A percentile compares a stretch with the other conserved stretches of the same genome.
Evolutionary conservation across 2,113 vertebrate genomes (phyloP).

Genomic region (Pimephales promelas): DNA sequence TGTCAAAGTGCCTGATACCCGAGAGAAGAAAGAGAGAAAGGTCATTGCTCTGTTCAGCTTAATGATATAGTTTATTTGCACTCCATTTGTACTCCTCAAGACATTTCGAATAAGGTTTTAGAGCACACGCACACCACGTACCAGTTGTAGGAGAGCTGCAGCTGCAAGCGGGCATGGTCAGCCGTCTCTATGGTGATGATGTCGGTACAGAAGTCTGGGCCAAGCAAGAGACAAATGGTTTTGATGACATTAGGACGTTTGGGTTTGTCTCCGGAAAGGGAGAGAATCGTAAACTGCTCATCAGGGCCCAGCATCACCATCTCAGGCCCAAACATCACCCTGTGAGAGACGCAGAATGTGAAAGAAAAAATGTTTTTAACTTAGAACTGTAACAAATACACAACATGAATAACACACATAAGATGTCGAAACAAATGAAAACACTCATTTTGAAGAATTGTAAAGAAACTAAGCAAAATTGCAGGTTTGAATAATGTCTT

Average conservation of each 20-base stretch:
- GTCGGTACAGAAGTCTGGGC: constrained; percentile 90
- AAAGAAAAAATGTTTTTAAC: not conserved
- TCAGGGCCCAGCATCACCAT: constrained; percentile 87
- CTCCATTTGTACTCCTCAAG: not conserved
- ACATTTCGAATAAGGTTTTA: not conserved
- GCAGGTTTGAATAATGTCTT: not conserved
- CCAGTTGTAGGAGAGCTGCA: constrained; percentile 93
- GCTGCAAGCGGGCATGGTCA: constrained; percentile 88
- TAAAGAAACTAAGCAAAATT: not conserved
- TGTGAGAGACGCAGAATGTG: constrained; percentile 51
- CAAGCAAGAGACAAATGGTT: constrained; percentile 85
- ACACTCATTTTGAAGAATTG: not conserved
- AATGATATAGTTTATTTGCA: not conserved
- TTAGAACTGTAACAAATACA: not conserved
- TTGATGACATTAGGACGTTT: constrained; percentile 85
- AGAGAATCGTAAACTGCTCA: constrained; percentile 89
- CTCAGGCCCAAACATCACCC: constrained; percentile 89
- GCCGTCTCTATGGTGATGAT: constrained; percentile 90
- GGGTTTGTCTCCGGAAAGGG: constrained; percentile 85
- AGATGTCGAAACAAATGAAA: not conserved
- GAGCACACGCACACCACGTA: constrained; percentile 52
- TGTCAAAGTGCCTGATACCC: constrained; percentile 83
- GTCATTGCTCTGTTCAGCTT: not conserved
- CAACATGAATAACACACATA: not conserved
- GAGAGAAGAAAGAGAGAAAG: not conserved